phyloP scores from a whole-genome alignment of 2,113 vertebrate species.

The Scytalopus superciliaris region DNA sequence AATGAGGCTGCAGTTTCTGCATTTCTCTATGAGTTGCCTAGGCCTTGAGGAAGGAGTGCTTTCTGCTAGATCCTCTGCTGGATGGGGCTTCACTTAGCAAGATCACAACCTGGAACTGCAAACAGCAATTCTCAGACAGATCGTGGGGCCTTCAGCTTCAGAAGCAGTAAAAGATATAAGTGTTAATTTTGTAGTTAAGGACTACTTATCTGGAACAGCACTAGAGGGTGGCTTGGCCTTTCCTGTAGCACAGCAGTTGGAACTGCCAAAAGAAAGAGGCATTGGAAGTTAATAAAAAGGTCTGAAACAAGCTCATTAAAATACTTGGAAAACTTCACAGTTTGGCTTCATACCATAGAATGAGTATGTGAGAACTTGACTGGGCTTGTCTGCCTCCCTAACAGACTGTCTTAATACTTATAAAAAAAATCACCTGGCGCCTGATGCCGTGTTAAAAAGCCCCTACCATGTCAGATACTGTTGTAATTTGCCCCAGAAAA shows the following conservation, averaged over 20 bases:
- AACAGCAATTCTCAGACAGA: not conserved
- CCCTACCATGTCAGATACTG: conserved; percentile 22
- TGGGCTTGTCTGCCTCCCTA: conserved; percentile 17
- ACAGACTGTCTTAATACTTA: conserved; percentile 17
- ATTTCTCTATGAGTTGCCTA: not conserved
- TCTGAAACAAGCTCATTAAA: conserved; percentile 26
- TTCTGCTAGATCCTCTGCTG: not conserved
- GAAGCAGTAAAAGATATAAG: not conserved
- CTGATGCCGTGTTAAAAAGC: not conserved
- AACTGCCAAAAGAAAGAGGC: conserved; percentile 24
- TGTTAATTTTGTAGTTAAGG: conserved; percentile 49
- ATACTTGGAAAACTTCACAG: conserved; percentile 45
- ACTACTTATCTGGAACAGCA: conserved; percentile 13
- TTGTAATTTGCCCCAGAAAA: conserved; percentile 46
- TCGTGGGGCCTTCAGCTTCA: not conserved
- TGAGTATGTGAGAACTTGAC: conserved; percentile 38
- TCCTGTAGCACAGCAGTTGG: conserved; percentile 5
- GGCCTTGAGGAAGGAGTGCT: not conserved
- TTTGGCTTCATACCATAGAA: conserved; percentile 29
- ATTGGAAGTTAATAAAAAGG: conserved; percentile 54
- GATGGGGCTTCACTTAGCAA: not conserved
- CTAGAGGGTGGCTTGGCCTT: conserved; percentile 13
- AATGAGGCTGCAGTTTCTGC: not conserved
- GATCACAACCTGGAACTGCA: not conserved
- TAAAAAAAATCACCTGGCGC: conserved; percentile 32